These are phyloP conservation scores for Poeciliopsis infans DNA, from an alignment of 2,797 vertebrate species.

Conservation along the genomic window DNA sequence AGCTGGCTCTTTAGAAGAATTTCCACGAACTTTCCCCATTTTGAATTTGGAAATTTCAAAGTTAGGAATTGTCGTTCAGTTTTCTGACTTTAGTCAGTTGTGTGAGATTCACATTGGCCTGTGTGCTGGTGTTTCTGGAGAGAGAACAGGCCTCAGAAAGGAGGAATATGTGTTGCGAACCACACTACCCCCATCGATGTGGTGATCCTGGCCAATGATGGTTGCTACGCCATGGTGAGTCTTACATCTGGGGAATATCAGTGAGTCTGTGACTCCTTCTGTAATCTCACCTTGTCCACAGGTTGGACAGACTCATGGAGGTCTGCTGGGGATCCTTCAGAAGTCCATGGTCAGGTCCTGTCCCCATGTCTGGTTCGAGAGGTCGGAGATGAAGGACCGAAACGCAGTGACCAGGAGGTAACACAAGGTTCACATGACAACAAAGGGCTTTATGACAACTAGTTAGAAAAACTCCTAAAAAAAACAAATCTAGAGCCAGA, in stretches of 20 bases:
- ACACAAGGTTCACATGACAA: not conserved
- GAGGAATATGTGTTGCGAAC: slow-evolving; percentile 96
- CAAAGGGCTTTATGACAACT: not conserved
- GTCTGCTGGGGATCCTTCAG: slow-evolving; percentile 93
- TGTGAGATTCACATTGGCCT: not conserved
- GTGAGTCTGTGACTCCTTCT: not conserved
- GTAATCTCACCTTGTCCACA: slow-evolving; percentile 52
- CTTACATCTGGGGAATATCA: not conserved
- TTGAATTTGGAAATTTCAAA: not conserved
- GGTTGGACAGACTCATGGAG: slow-evolving; percentile 94
- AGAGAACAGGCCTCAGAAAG: slow-evolving; percentile 91
- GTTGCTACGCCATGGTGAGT: slow-evolving; percentile 97
- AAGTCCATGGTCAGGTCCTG: slow-evolving; percentile 91
- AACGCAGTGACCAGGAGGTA: slow-evolving; percentile 92
- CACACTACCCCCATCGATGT: slow-evolving; percentile 96
- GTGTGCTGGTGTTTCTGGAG: slow-evolving; percentile 69
- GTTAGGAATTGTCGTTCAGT: not conserved
- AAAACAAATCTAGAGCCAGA: not conserved
- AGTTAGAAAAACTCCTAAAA: not conserved
- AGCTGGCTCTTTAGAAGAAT: not conserved
- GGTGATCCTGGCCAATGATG: slow-evolving; percentile 93
- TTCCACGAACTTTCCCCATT: too few relatives aligned
- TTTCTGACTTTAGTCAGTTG: not conserved
- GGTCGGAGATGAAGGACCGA: slow-evolving; percentile 93
- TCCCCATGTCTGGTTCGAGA: slow-evolving; percentile 97